A percentile compares a stretch with the other conserved stretches of the same genome.
phyloP scores from a whole-genome alignment of 2,797 vertebrate genomes.

The Serranus cabrilla region DNA sequence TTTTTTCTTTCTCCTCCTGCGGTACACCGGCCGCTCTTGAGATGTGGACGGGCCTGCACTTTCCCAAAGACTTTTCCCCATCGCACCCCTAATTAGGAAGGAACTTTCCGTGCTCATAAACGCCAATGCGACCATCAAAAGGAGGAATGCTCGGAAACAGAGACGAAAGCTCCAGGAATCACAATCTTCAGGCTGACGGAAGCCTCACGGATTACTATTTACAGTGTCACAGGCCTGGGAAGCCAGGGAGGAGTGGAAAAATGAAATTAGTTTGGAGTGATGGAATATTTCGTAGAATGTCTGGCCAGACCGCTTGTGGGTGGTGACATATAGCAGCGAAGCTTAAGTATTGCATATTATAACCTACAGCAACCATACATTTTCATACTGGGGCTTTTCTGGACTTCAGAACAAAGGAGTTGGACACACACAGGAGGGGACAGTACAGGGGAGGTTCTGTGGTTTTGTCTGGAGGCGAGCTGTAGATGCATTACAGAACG shows the following conservation, averaged over 20 bases:
- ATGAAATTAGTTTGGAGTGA: slow-evolving; percentile 57
- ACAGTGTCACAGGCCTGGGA: slow-evolving; percentile 71
- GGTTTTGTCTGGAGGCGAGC: not conserved
- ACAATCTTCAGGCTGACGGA: slow-evolving; percentile 72
- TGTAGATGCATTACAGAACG: not conserved
- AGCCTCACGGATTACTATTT: slow-evolving; percentile 74
- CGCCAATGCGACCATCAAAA: slow-evolving; percentile 76
- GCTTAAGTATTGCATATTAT: slow-evolving; percentile 52
- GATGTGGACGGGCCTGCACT: slow-evolving; percentile 59
- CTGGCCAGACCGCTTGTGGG: slow-evolving; percentile 67
- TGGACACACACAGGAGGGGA: not conserved
- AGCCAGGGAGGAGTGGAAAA: slow-evolving; percentile 69
- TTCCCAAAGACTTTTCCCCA: slow-evolving; percentile 71
- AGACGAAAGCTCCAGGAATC: slow-evolving; percentile 79
- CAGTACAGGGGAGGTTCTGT: not conserved
- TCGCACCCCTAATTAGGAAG: slow-evolving; percentile 78
- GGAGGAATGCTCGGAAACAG: slow-evolving; percentile 77
- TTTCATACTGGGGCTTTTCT: slow-evolving; percentile 14
- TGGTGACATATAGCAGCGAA: slow-evolving; percentile 58
- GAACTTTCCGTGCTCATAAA: slow-evolving; percentile 81
- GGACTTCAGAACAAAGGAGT: slow-evolving; percentile 24
- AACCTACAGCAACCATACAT: slow-evolving; percentile 46
- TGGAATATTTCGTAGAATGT: slow-evolving; percentile 63
- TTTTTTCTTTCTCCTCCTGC: slow-evolving; percentile 47
- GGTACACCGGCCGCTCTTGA: slow-evolving; percentile 53